These are phyloP conservation scores for Oryzias melastigma DNA, from an alignment of 2,113 vertebrate species.

Conservation along the genomic window DNA sequence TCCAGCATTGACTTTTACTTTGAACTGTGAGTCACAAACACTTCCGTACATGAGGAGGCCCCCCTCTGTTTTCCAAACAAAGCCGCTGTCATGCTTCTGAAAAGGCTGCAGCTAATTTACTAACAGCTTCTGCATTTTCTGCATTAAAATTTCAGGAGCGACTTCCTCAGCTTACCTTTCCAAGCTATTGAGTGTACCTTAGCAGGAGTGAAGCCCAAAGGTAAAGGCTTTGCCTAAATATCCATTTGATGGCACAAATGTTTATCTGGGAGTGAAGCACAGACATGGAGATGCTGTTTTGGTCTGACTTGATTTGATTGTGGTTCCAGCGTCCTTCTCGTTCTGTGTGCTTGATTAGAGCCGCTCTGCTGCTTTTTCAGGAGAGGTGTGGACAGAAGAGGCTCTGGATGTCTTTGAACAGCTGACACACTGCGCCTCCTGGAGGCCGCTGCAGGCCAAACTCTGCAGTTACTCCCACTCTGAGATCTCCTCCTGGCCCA, in stretches of 20 bases:
- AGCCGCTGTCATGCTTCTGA: no score
- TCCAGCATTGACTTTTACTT: no score
- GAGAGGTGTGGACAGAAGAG: conserved; percentile 77
- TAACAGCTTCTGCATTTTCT: conserved; percentile 47
- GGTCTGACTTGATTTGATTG: neutral
- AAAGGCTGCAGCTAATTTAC: neutral
- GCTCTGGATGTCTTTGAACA: conserved; percentile 84
- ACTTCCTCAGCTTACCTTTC: conserved; percentile 93
- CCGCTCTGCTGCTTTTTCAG: conserved; percentile 55
- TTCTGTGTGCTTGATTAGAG: neutral
- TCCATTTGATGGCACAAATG: neutral
- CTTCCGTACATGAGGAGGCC: no score
- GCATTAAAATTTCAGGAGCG: conserved; percentile 78
- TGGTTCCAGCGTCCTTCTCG: neutral
- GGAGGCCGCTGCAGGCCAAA: conserved; percentile 85
- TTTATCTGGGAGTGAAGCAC: neutral
- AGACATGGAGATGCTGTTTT: neutral
- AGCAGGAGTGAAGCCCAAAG: conserved; percentile 79
- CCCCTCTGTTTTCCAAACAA: no score
- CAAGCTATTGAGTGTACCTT: conserved; percentile 92
- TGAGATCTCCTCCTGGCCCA: conserved; percentile 79
- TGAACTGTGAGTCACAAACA: no score
- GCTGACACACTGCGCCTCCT: conserved; percentile 82
- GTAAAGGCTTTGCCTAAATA: conserved; percentile 62
- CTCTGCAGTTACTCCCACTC: conserved; percentile 85